Percentiles rank a stretch among this genome's conserved stretches.
These are phyloP conservation scores for Catostylus mosaicus DNA, from an alignment of 30 jellyfish, hydroid and myxozoan genomes.

Conservation along the genomic window DNA sequence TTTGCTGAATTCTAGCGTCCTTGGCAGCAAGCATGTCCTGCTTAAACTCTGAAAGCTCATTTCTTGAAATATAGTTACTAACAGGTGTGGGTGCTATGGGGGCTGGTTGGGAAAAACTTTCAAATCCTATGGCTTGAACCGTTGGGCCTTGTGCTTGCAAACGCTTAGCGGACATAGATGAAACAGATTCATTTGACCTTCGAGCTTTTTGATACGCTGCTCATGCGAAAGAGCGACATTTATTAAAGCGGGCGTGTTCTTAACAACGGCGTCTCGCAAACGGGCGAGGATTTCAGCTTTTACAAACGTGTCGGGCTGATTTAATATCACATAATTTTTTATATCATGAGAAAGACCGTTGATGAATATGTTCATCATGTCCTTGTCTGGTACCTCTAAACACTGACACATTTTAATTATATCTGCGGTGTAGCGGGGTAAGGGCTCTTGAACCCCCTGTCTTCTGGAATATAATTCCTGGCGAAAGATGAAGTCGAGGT, in stretches of 20 bases:
- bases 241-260: background rate
- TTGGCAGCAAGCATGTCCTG: background rate
- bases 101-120: too few relatives aligned
- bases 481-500: too few relatives aligned
- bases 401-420: background rate
- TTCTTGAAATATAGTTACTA: too few relatives aligned
- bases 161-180: background rate
- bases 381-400: background rate
- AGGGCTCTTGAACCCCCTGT: background rate
- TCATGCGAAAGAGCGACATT: background rate
- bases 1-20: background rate
- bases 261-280: conserved; percentile 9
- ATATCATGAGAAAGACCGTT: background rate
- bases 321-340: conserved; percentile 2
- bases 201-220: background rate
- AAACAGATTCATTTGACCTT: background rate
- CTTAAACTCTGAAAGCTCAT: background rate
- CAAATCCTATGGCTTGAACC: too few relatives aligned
- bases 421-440: background rate
- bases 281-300: conserved; percentile 33
- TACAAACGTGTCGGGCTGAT: background rate
- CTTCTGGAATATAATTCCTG: conserved; percentile 10
- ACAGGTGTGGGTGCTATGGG: too few relatives aligned
- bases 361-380: conserved; percentile 11
- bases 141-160: background rate